A percentile compares a stretch with the other conserved stretches of the same genome.
These are phyloP conservation scores for Zhuqinia jingwanae DNA, from an alignment of 2,888 invertebrate genomes.

Conservation along the genomic window DNA sequence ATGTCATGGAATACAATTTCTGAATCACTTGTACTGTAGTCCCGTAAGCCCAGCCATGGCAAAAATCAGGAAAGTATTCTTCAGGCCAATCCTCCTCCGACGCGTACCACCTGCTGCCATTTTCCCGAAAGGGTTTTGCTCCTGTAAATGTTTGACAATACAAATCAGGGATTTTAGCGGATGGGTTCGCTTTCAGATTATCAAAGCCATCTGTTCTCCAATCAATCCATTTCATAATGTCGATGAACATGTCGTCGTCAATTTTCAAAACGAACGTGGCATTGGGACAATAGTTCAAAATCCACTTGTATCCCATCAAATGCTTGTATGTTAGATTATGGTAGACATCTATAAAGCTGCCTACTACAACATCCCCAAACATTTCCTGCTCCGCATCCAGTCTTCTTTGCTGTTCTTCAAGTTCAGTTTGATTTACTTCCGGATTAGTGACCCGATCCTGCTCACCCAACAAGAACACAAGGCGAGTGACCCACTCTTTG, in stretches of 20 bases:
- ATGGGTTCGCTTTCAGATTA: neutral
- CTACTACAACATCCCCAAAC: conserved; percentile 22
- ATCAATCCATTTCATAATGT: conserved; percentile 80
- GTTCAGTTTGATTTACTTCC: neutral
- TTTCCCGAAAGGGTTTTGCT: neutral
- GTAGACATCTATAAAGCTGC: conserved; percentile 32
- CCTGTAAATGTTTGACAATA: conserved; percentile 28
- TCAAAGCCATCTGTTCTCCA: conserved; percentile 62
- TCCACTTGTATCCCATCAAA: conserved; percentile 79
- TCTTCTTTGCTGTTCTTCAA: neutral
- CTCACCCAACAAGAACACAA: conserved; percentile 37
- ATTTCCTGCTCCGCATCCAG: conserved; percentile 23
- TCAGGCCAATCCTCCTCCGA: conserved; percentile 51
- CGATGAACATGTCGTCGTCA: conserved; percentile 77
- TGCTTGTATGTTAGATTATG: conserved; percentile 79
- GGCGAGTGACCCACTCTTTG: conserved; percentile 11
- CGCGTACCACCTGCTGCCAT: conserved; percentile 34
- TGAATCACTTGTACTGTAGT: neutral
- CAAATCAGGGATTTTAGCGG: neutral
- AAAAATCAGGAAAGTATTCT: conserved; percentile 40
- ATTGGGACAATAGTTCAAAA: conserved; percentile 76
- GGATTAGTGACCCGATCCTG: neutral
- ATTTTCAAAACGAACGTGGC: conserved; percentile 79
- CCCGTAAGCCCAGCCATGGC: conserved; percentile 38
- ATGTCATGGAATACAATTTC: conserved; percentile 9